phyloP scores from a whole-genome alignment of 2,888 invertebrate genomes.

The Sminthurides aquaticus region DNA sequence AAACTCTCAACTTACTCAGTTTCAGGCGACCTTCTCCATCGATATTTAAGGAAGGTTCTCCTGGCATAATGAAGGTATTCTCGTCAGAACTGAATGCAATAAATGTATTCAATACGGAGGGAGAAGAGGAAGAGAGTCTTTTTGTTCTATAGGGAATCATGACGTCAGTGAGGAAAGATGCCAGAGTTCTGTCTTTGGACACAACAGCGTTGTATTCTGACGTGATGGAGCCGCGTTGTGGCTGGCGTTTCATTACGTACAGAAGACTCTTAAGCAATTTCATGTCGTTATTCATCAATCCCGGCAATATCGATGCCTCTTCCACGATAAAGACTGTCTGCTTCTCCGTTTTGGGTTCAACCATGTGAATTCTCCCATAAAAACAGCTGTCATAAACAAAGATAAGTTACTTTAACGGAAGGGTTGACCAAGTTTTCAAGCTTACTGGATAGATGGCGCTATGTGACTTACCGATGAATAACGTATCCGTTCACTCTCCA shows the following conservation, averaged over 20 bases:
- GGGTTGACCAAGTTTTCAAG: neutral
- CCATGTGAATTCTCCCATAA: constrained; percentile 33
- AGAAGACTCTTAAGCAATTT: constrained; percentile 32
- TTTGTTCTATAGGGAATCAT: no score
- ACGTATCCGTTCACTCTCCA: constrained; percentile 33
- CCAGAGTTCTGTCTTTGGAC: constrained; percentile 34
- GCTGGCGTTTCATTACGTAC: constrained; percentile 25
- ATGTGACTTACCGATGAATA: constrained; percentile 26
- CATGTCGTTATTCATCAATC: constrained; percentile 27
- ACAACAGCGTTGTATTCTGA: constrained; percentile 37
- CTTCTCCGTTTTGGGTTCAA: constrained; percentile 9
- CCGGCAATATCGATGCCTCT: constrained; percentile 31
- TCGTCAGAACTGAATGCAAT: constrained; percentile 34
- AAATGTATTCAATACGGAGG: constrained; percentile 22
- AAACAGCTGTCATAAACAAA: constrained; percentile 26
- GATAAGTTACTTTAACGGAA: constrained; percentile 7
- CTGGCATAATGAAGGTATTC: constrained; percentile 34
- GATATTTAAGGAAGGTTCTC: constrained; percentile 27
- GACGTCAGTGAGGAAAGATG: constrained; percentile 12
- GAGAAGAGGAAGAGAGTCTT: no score
- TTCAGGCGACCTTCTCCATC: constrained; percentile 32
- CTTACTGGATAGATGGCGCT: no score
- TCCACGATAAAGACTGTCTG: constrained; percentile 30
- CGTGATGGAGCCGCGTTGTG: neutral
- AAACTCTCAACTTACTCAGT: constrained; percentile 32